Conservation (phyloP, 1,140 invertebrate genomes). For the Zaprionus kolodkinae region DNA sequence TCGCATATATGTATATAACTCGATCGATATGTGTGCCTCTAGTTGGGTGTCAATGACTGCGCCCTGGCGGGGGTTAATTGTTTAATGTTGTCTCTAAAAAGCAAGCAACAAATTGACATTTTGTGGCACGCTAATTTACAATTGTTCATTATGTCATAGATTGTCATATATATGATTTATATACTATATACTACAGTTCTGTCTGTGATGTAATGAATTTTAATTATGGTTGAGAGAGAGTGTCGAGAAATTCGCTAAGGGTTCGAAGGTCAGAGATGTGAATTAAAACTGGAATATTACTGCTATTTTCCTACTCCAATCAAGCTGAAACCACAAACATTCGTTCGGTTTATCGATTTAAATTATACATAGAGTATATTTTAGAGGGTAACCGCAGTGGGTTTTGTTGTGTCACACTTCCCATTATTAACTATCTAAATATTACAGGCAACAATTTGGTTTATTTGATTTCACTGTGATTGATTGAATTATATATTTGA, state of each 20-base stretch:
- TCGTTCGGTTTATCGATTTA: neutral
- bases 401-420: neutral
- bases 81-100: conserved; percentile 61
- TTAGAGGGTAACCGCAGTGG: neutral
- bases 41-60: conserved; percentile 63
- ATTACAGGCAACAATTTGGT: conserved; percentile 3
- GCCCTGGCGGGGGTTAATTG: conserved; percentile 65
- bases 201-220: conserved; percentile 42
- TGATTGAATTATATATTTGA: conserved; percentile 32
- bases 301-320: neutral
- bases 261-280: neutral
- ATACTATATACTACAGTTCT: neutral
- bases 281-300: neutral
- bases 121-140: conserved; percentile 51
- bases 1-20: neutral
- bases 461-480: conserved; percentile 18
- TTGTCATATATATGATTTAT: conserved; percentile 57
- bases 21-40: conserved; percentile 10
- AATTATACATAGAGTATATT: neutral
- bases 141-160: conserved; percentile 39
- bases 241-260: neutral
- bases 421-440: neutral
- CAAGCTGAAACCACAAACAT: conserved; percentile 5
- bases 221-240: conserved; percentile 32
- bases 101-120: conserved; percentile 41